These are phyloP conservation scores for Drosophila diplacantha DNA, from an alignment of 2,888 invertebrate species.

Conservation along the genomic window DNA sequence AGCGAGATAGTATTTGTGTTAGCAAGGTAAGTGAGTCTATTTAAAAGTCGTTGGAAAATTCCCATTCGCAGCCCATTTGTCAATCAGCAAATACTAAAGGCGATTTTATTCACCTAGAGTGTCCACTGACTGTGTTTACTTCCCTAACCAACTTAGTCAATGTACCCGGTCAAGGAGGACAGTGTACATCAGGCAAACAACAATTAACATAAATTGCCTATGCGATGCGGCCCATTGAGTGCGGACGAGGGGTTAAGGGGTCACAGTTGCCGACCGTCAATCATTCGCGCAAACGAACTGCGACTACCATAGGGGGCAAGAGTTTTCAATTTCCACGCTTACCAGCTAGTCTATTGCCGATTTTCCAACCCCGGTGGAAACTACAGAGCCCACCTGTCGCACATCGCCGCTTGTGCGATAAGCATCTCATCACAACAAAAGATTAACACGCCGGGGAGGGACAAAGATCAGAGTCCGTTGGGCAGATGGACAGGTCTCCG, in stretches of 20 bases:
- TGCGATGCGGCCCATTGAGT: constrained; percentile 54
- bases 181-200: constrained; percentile 20
- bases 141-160: neutral
- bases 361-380: constrained; percentile 16
- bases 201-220: constrained; percentile 63
- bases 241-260: constrained; percentile 45
- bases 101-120: neutral
- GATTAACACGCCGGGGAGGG: constrained; percentile 55
- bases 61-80: neutral
- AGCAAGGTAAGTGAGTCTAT: neutral
- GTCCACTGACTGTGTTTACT: neutral
- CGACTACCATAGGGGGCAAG: constrained; percentile 36
- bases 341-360: constrained; percentile 4
- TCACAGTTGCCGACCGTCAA: constrained; percentile 46
- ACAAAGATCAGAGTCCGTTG: constrained; percentile 30
- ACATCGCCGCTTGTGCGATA: constrained; percentile 48
- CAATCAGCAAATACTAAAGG: constrained; percentile 2
- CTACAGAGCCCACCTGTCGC: constrained; percentile 51
- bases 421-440: constrained; percentile 58
- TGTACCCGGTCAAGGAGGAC: constrained; percentile 5
- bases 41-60: neutral
- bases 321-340: constrained; percentile 25
- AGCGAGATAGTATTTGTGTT: neutral
- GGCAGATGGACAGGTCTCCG: constrained; percentile 13
- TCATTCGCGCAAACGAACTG: constrained; percentile 59